Percentiles rank a stretch among this genome's conserved stretches.
Conservation (phyloP, 2,797 vertebrate genomes). For the Cichlasoma orientale region DNA sequence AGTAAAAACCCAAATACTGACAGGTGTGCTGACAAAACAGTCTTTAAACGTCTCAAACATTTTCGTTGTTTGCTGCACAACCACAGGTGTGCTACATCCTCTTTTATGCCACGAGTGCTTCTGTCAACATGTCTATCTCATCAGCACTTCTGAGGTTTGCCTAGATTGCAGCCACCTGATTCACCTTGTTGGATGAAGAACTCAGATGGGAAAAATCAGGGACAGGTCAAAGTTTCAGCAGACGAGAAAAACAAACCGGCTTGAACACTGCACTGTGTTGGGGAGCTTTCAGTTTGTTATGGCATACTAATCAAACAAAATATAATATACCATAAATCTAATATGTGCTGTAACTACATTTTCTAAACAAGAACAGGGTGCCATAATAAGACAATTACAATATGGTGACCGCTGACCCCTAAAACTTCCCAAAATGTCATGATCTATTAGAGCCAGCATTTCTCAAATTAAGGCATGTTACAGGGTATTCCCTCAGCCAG, state of each 20-base stretch:
- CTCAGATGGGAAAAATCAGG: conserved; percentile 13
- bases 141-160: conserved; percentile 4
- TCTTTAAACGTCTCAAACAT: conserved; percentile 45
- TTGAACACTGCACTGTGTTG: background rate
- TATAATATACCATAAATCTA: conserved; percentile 18
- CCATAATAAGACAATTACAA: conserved; percentile 36
- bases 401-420: conserved; percentile 21
- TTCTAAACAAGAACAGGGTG: conserved; percentile 26
- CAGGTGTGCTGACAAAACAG: conserved; percentile 48
- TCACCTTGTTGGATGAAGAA: conserved; percentile 18
- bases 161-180: conserved; percentile 19
- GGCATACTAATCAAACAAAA: conserved; percentile 28
- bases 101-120: conserved; percentile 17
- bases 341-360: conserved; percentile 23
- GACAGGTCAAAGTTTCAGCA: conserved; percentile 16
- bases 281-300: conserved; percentile 27
- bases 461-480: conserved; percentile 29
- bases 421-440: conserved; percentile 42
- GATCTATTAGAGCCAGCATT: conserved; percentile 44
- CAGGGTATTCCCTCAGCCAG: conserved; percentile 2
- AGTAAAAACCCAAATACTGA: conserved; percentile 30
- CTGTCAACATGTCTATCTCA: conserved; percentile 43
- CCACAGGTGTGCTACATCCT: conserved; percentile 48
- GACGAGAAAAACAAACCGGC: conserved; percentile 16
- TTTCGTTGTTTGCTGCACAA: conserved; percentile 25